Conservation (phyloP, 2,113 vertebrate species). For the Ciconia maguari region DNA sequence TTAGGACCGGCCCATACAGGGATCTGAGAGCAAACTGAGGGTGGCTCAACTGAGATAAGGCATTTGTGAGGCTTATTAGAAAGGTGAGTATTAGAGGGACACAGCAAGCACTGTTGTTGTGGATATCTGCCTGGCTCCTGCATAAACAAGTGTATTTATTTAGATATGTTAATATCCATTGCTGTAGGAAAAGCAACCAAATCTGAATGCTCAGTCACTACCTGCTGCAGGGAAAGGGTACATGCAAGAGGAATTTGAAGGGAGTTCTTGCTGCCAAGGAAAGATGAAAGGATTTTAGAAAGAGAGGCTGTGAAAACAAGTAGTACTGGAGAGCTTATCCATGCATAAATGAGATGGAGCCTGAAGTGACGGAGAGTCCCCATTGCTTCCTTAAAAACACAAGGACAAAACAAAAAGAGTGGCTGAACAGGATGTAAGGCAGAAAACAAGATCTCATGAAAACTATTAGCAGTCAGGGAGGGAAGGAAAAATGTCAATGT, state of each 20-base stretch:
- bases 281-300: slow-evolving; percentile 42
- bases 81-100: neutral
- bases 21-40: neutral
- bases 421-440: neutral
- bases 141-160: neutral
- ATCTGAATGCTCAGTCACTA: neutral
- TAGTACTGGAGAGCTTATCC: slow-evolving; percentile 19
- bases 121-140: neutral
- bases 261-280: neutral
- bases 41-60: neutral
- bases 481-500: neutral
- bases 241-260: neutral
- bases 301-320: slow-evolving; percentile 17
- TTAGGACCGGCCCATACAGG: neutral
- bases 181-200: neutral
- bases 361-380: neutral
- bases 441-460: neutral
- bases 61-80: neutral
- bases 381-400: slow-evolving; percentile 12
- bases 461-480: neutral
- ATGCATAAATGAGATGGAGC: slow-evolving; percentile 23
- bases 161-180: neutral
- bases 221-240: neutral
- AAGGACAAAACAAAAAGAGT: neutral
- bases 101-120: neutral